Percentiles rank a stretch among this genome's conserved stretches.
These are phyloP conservation scores for Dryoscopus gambensis DNA, from an alignment of 2,113 vertebrate genomes.

Conservation along the genomic window DNA sequence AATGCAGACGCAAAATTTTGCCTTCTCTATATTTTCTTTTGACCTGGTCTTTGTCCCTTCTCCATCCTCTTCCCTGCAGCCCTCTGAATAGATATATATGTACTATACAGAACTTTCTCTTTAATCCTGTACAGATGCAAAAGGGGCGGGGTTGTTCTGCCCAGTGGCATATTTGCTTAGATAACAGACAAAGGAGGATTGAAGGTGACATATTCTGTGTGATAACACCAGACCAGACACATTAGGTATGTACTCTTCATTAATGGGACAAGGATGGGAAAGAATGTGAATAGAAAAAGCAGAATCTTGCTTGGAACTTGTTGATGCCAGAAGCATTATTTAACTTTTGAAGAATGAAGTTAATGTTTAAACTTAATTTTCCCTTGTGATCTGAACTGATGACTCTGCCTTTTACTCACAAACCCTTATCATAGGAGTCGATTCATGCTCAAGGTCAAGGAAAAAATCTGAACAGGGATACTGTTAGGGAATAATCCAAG, in stretches of 20 bases:
- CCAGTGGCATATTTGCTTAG: neutral
- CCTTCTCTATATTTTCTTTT: neutral
- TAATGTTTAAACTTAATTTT: neutral
- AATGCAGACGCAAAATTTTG: neutral
- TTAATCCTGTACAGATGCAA: neutral
- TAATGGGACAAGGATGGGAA: neutral
- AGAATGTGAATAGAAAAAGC: neutral
- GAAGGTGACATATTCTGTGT: neutral
- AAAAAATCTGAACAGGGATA: neutral
- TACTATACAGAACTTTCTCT: neutral
- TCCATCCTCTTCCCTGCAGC: neutral
- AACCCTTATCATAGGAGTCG: neutral
- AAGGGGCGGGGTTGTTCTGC: neutral
- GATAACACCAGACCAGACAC: neutral
- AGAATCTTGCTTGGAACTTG: neutral
- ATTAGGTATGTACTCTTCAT: neutral
- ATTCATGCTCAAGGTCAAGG: neutral
- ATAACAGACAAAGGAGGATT: neutral
- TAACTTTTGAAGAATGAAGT: neutral
- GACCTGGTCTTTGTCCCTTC: neutral
- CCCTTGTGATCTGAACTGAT: neutral
- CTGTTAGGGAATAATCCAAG: neutral
- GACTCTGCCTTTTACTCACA: neutral
- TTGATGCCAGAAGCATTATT: neutral
- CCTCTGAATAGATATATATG: neutral